Evolutionary conservation across 1,140 invertebrate genomes (phyloP).

Genomic region (Eueides isabella): DNA sequence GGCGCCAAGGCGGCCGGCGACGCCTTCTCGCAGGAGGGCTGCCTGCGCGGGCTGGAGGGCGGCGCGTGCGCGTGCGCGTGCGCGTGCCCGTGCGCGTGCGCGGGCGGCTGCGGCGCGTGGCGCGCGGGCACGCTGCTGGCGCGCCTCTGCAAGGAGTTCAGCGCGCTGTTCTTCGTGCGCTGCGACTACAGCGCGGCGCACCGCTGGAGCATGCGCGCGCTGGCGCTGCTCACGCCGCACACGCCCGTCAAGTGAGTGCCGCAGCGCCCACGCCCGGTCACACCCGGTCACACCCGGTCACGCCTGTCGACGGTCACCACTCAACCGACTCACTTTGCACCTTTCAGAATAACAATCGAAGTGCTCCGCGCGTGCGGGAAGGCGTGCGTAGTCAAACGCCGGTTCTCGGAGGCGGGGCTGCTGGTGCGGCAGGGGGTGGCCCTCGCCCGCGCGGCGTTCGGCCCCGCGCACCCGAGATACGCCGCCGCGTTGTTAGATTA

Average conservation of each 20-base stretch:
- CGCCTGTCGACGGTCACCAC: too few relatives aligned
- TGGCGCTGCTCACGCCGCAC: constrained; percentile 85
- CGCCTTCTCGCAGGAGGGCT: constrained; percentile 36
- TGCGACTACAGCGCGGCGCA: constrained; percentile 91
- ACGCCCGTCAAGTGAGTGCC: constrained; percentile 82
- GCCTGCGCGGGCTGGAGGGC: constrained; percentile 39
- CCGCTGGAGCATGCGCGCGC: constrained; percentile 89
- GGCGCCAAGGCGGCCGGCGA: constrained; percentile 43
- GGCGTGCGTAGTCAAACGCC: constrained; percentile 92
- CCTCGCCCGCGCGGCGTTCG: constrained; percentile 86
- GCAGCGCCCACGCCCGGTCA: too few relatives aligned
- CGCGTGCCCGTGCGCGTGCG: too few relatives aligned
- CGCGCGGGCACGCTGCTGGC: constrained; percentile 81
- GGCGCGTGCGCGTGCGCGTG: too few relatives aligned
- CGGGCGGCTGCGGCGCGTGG: constrained; percentile 51
- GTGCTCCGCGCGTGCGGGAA: constrained; percentile 92
- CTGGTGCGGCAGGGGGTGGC: constrained; percentile 91
- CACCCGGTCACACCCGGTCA: too few relatives aligned
- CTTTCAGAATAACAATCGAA: constrained; percentile 85
- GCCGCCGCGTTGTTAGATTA: constrained; percentile 93
- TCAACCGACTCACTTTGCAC: neutral
- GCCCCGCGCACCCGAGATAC: constrained; percentile 88
- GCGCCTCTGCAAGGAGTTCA: constrained; percentile 90
- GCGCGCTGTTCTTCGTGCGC: constrained; percentile 89
- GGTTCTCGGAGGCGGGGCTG: constrained; percentile 90